phyloP scores from a whole-genome alignment of 2,888 invertebrate genomes.

The Criorhina ranunculi region DNA sequence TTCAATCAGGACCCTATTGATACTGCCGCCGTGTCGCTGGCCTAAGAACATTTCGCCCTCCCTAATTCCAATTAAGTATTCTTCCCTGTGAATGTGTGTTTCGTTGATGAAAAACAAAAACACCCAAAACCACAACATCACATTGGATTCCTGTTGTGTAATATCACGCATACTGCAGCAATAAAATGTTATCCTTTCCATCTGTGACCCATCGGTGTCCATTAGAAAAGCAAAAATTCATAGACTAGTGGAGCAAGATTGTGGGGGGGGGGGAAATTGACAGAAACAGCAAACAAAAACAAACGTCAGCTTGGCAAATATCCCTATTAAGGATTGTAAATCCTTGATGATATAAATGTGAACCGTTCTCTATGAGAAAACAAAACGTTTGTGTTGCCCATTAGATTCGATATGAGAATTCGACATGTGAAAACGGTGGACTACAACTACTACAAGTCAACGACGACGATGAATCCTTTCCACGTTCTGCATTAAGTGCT shows the following conservation, averaged over 20 bases:
- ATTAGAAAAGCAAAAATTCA: slow-evolving; percentile 69
- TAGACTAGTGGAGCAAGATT: not conserved
- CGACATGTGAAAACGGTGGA: slow-evolving; percentile 71
- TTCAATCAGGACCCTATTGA: slow-evolving; percentile 75
- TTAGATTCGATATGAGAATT: slow-evolving; percentile 76
- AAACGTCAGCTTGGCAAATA: slow-evolving; percentile 76
- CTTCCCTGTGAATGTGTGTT: slow-evolving; percentile 46
- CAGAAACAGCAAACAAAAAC: slow-evolving; percentile 65
- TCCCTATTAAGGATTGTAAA: slow-evolving; percentile 76
- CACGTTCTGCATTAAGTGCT: slow-evolving; percentile 72
- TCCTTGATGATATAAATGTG: slow-evolving; percentile 76
- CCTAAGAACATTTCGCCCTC: slow-evolving; percentile 19
- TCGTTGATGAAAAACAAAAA: slow-evolving; percentile 28
- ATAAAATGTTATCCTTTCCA: slow-evolving; percentile 74
- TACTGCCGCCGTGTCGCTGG: slow-evolving; percentile 11
- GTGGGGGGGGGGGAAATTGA: not conserved
- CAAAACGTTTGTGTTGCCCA: slow-evolving; percentile 72
- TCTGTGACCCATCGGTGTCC: slow-evolving; percentile 70
- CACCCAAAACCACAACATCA: slow-evolving; percentile 53
- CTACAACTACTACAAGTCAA: slow-evolving; percentile 9
- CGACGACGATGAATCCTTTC: slow-evolving; percentile 68
- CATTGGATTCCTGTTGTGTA: slow-evolving; percentile 46
- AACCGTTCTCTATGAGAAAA: slow-evolving; percentile 55
- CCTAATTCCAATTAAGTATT: slow-evolving; percentile 64
- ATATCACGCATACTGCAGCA: slow-evolving; percentile 71